Conservation (phyloP, 2,113 vertebrate species). For the Sterrhoptilus dennistouni region DNA sequence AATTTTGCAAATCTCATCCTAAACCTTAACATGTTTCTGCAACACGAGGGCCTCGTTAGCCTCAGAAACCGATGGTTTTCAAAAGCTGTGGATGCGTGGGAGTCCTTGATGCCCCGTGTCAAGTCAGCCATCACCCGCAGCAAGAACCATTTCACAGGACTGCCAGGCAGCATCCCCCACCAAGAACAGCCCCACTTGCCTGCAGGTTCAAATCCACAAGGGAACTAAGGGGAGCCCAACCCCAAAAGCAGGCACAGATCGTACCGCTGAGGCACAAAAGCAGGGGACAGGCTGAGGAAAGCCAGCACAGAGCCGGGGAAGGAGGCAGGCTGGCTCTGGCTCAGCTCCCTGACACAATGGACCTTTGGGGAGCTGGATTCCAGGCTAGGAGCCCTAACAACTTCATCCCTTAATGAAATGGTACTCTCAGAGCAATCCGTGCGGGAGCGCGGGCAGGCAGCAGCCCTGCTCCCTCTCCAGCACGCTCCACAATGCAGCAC, state of each 20-base stretch:
- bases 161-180: not conserved
- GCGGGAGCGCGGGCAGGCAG: not conserved
- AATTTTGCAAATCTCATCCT: conserved; percentile 7
- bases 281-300: not conserved
- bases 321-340: not conserved
- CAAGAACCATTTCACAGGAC: conserved; percentile 32
- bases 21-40: conserved; percentile 1
- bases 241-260: not conserved
- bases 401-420: not conserved
- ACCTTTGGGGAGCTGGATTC: not conserved
- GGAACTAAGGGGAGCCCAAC: not conserved
- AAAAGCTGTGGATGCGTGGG: not conserved
- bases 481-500: not conserved
- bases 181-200: not conserved
- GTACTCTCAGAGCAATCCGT: not conserved
- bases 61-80: not conserved
- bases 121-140: conserved; percentile 25
- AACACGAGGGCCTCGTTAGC: not conserved
- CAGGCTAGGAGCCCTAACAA: not conserved
- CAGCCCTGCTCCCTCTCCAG: not conserved
- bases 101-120: conserved; percentile 12
- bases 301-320: accelerated
- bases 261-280: accelerated
- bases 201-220: not conserved
- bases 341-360: not conserved